phyloP scores from a whole-genome alignment of 2,797 vertebrate genomes.

The Rhinoraja longicauda region DNA sequence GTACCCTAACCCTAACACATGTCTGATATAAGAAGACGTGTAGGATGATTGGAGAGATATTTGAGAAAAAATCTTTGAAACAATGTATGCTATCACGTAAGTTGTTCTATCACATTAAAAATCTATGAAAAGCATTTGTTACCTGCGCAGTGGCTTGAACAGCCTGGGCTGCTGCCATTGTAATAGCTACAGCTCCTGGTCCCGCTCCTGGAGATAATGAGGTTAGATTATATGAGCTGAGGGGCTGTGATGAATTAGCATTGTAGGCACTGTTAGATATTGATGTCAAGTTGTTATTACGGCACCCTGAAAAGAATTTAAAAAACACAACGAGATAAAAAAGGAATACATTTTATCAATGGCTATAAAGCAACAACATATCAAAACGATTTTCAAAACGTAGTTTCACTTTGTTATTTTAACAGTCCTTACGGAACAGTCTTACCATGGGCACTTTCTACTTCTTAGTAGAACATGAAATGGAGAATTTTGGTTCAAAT shows the following conservation, averaged over 20 bases:
- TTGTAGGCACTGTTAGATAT: slow-evolving; percentile 83
- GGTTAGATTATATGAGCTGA: slow-evolving; percentile 87
- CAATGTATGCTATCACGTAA: background rate
- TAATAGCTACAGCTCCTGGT: slow-evolving; percentile 82
- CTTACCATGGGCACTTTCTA: background rate
- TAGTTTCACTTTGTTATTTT: background rate
- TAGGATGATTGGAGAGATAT: background rate
- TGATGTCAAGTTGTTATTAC: slow-evolving; percentile 82
- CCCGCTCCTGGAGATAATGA: slow-evolving; percentile 81
- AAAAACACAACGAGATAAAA: background rate
- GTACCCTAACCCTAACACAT: no score
- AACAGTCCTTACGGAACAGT: background rate
- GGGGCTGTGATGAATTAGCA: slow-evolving; percentile 83
- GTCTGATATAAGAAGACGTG: background rate
- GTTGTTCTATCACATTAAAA: background rate
- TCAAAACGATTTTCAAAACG: no score
- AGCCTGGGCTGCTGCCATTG: slow-evolving; percentile 96
- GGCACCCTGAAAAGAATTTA: slow-evolving; percentile 67
- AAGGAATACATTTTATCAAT: background rate
- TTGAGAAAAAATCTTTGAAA: background rate
- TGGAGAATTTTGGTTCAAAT: background rate
- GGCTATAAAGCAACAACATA: background rate
- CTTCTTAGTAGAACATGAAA: background rate
- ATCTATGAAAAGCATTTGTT: slow-evolving; percentile 34
- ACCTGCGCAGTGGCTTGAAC: slow-evolving; percentile 97